Conservation (phyloP, 2,113 vertebrate species). For the Cheilinus undulatus region DNA sequence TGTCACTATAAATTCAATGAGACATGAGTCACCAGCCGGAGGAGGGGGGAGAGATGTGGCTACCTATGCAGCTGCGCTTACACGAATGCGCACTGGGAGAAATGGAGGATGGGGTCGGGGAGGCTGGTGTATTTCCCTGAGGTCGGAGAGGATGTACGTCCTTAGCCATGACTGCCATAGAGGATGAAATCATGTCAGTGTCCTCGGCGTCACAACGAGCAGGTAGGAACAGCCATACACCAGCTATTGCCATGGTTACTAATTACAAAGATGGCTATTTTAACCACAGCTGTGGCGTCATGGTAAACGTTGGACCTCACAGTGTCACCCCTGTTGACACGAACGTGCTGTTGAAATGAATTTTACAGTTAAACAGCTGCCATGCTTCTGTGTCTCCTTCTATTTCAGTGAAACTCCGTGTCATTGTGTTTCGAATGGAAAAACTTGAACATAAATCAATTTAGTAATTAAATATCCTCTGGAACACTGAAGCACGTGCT, state of each 20-base stretch:
- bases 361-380: background rate
- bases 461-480: background rate
- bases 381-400: background rate
- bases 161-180: background rate
- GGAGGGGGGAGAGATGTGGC: constrained; percentile 4
- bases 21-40: constrained; percentile 44
- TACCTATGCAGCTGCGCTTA: constrained; percentile 35
- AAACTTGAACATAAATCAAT: constrained; percentile 1
- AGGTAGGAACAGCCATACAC: constrained; percentile 30
- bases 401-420: background rate
- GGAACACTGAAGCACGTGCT: constrained; percentile 2
- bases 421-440: background rate
- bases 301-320: background rate
- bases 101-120: background rate
- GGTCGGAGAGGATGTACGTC: background rate
- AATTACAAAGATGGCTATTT: background rate
- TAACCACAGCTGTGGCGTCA: background rate
- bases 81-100: constrained; percentile 31
- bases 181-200: background rate
- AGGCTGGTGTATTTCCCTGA: background rate
- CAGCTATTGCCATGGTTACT: constrained; percentile 32
- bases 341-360: background rate
- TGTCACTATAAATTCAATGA: constrained; percentile 23
- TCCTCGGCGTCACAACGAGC: background rate
- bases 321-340: background rate